These are phyloP conservation scores for Cebidichthys violaceus DNA, from an alignment of 2,113 vertebrate species.

Conservation along the genomic window DNA sequence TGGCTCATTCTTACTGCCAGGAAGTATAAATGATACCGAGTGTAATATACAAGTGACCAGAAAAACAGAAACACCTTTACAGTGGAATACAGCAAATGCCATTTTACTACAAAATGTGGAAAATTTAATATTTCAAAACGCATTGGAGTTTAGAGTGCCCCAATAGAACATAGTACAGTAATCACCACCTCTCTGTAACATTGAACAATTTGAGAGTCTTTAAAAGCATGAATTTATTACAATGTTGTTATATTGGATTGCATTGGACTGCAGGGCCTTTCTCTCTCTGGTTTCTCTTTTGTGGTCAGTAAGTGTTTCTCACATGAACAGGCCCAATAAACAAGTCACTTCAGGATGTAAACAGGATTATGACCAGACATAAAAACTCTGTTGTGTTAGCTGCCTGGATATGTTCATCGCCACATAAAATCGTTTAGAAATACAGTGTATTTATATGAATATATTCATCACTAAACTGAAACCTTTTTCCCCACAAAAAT, in stretches of 20 bases:
- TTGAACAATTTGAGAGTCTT: not conserved
- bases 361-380: conserved; percentile 13
- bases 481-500: not conserved
- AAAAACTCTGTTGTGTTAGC: not conserved
- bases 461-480: not conserved
- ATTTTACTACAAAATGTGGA: not conserved
- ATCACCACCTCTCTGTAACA: not conserved
- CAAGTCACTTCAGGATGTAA: not conserved
- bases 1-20: not conserved
- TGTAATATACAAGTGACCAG: not conserved
- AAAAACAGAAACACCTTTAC: not conserved
- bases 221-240: not conserved
- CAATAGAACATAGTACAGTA: not conserved
- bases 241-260: not conserved
- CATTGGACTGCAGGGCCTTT: not conserved
- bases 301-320: not conserved
- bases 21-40: not conserved
- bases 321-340: not conserved
- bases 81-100: not conserved
- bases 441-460: not conserved
- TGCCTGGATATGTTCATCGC: not conserved
- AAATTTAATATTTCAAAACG: not conserved
- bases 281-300: not conserved
- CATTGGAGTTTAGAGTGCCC: not conserved
- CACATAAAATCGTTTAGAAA: not conserved